Base-by-base conservation (phyloP, 2,113 vertebrate genomes). In the Crocuta crocuta region DNA sequence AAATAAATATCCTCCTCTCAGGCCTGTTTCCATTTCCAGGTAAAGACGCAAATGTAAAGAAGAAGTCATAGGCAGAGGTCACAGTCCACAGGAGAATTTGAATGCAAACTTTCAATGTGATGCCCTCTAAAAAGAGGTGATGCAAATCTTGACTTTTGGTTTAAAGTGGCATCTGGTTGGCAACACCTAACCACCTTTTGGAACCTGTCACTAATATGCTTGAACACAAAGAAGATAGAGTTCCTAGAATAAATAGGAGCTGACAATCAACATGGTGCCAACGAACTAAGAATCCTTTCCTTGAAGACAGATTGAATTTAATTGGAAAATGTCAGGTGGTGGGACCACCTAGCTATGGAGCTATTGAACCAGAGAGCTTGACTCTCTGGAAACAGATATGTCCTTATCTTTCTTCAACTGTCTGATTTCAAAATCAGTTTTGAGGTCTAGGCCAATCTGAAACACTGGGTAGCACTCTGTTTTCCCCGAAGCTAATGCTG, bases 131-230 rank as follows among this genome's bases (percentile, higher is more conserved):
- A 79, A 92, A 90, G 23, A 95, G 39, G 45, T 88, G 92, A 96
- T 76, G 19, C 53, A 89, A 96, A 95, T 88, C 53, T 76, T 92
- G 90, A 97, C 84, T 96, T 92, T 89, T 84, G 70, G 58, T 78
- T 97, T 97, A 86, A 96, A 98, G 93, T 81, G 61, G 68, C 55
- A 95, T 92, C 94, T 90, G 43, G n/a, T n/a, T 94, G 74, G 58
- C 65, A 93, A 96, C 90, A 96, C 79, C 74, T 91, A 91, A 43
- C 23, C 45, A 53, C 16, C 55, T 92, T 74, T 90, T 95, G 65
- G 82, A 95, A 80, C 10, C 45, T 95, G 84, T 86, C 74, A 68
- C 66, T 90, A 66, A 97, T 85, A 73, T 39, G 45, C 21, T 84
- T 39, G 24, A 89, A 58, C 39, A 94, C 71, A 73, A 84, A 92